phyloP scores from a whole-genome alignment of 2,113 vertebrate genomes.

The Aphyosemion australe region DNA sequence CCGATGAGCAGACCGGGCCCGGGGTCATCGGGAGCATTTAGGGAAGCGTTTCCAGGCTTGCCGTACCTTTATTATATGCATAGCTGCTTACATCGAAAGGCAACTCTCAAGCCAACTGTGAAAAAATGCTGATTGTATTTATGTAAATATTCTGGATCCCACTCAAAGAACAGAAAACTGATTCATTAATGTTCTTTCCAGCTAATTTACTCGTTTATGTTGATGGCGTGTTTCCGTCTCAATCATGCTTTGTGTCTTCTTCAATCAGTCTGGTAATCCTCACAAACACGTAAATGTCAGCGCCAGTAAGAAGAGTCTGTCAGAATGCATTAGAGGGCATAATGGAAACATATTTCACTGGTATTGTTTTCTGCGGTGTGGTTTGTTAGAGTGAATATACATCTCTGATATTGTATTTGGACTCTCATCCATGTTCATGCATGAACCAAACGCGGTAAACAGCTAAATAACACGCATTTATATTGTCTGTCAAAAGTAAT shows the following conservation, averaged over 20 bases:
- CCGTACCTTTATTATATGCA: constrained; percentile 63
- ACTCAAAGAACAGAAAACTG: constrained; percentile 56
- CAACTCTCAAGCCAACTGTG: constrained; percentile 56
- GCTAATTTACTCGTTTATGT: constrained; percentile 65
- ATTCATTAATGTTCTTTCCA: constrained; percentile 56
- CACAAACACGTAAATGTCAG: constrained; percentile 60
- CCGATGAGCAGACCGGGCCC: constrained; percentile 38
- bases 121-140: constrained; percentile 67
- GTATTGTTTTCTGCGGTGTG: constrained; percentile 60
- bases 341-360: constrained; percentile 58
- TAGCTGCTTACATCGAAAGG: constrained; percentile 61
- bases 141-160: constrained; percentile 69
- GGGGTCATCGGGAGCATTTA: constrained; percentile 57
- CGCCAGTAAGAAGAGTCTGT: constrained; percentile 55
- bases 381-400: constrained; percentile 55
- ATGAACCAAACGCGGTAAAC: constrained; percentile 59
- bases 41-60: constrained; percentile 57
- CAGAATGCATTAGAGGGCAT: constrained; percentile 53
- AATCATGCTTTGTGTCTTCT: constrained; percentile 66
- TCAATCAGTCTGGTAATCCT: constrained; percentile 61
- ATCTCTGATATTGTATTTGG: constrained; percentile 51
- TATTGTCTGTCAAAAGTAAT: constrained; percentile 63
- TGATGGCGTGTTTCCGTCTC: constrained; percentile 58
- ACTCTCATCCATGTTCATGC: constrained; percentile 55
- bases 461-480: constrained; percentile 49